A percentile compares a stretch with the other conserved stretches of the same genome.
These are phyloP conservation scores for Papilio protenor DNA, from an alignment of 2,888 invertebrate genomes.

Conservation along the genomic window DNA sequence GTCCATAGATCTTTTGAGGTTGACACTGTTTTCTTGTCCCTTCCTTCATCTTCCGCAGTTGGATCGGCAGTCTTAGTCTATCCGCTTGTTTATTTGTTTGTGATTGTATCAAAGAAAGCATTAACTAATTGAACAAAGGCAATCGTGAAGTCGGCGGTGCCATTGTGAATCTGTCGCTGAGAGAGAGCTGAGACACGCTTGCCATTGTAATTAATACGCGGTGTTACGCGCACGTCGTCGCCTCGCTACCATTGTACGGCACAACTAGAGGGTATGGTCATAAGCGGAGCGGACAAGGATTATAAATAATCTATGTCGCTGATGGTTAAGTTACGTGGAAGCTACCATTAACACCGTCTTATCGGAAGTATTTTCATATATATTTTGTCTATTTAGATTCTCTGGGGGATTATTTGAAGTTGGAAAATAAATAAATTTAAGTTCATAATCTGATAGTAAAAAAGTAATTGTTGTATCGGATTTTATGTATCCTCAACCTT, in stretches of 20 bases:
- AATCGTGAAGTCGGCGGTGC: no score
- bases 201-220: slow-evolving; percentile 38
- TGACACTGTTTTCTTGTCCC: no score
- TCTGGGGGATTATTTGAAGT: no score
- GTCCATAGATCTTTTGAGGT: no score
- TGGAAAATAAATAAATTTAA: no score
- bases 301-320: background rate
- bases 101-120: background rate
- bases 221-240: slow-evolving; percentile 26
- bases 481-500: slow-evolving; percentile 33
- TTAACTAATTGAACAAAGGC: background rate
- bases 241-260: slow-evolving; percentile 31
- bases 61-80: no score
- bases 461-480: background rate
- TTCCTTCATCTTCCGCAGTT: no score
- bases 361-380: no score
- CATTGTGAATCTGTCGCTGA: background rate
- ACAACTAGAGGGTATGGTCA: background rate
- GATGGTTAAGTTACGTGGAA: background rate
- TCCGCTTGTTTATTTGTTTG: background rate
- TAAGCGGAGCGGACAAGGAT: slow-evolving; percentile 2
- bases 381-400: no score
- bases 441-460: background rate
- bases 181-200: slow-evolving; percentile 29
- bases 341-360: no score